A percentile compares a stretch with the other conserved stretches of the same genome.
phyloP scores from a whole-genome alignment of 1,140 invertebrate species.

The Elymnias hypermnestra region DNA sequence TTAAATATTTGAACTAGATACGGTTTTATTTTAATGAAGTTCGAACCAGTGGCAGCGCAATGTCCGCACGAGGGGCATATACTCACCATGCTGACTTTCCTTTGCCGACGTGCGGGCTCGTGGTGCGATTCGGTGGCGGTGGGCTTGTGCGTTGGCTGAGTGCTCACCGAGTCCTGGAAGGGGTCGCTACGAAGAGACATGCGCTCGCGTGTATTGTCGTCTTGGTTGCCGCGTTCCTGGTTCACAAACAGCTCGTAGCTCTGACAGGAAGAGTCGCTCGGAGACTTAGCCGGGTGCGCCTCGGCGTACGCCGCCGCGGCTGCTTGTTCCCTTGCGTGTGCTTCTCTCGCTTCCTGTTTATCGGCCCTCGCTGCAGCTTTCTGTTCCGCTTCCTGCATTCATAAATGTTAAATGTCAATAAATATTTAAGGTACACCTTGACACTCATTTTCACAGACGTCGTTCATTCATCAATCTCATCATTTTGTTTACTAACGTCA shows the following conservation, averaged over 20 bases:
- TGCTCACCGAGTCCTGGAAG: conserved; percentile 87
- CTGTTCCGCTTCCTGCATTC: conserved; percentile 86
- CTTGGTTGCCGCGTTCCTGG: conserved; percentile 89
- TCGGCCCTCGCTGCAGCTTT: conserved; percentile 85
- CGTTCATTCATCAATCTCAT: too few relatives aligned
- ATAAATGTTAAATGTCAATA: too few relatives aligned
- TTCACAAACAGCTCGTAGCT: conserved; percentile 92
- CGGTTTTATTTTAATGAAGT: too few relatives aligned
- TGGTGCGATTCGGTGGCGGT: conserved; percentile 74
- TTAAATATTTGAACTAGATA: too few relatives aligned
- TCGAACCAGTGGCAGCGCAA: conserved; percentile 56
- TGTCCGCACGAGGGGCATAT: conserved; percentile 46
- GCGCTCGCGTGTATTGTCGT: conserved; percentile 92
- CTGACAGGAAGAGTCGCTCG: conserved; percentile 80
- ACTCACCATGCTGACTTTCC: conserved; percentile 95
- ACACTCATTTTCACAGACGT: too few relatives aligned
- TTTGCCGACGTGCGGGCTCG: conserved; percentile 77
- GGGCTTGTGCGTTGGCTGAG: conserved; percentile 81
- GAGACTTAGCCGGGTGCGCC: conserved; percentile 85
- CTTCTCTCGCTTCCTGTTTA: conserved; percentile 83
- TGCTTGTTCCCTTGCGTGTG: conserved; percentile 77
- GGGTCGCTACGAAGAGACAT: conserved; percentile 91
- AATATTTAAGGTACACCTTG: too few relatives aligned
- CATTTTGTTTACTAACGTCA: too few relatives aligned
- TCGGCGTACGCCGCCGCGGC: conserved; percentile 79